A percentile compares a stretch with the other conserved stretches of the same genome.
phyloP scores from a whole-genome alignment of 2,113 vertebrate genomes.

The Pampusana beccarii region DNA sequence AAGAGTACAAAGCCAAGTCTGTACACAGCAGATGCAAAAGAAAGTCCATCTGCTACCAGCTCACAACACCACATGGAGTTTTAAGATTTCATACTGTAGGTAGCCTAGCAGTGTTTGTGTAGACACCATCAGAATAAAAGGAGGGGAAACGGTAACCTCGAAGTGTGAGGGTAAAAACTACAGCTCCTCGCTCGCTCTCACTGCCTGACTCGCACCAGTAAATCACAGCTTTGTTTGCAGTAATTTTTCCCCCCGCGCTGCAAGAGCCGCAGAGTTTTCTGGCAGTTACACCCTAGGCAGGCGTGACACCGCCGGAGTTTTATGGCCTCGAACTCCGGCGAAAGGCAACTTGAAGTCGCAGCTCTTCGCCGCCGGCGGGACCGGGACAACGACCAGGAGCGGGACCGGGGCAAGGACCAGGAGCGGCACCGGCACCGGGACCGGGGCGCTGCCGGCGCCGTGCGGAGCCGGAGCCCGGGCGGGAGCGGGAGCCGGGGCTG shows the following conservation, averaged over 20 bases:
- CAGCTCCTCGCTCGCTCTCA: conserved; percentile 68
- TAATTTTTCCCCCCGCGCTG: conserved; percentile 50
- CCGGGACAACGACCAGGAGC: conserved; percentile 56
- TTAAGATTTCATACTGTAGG: conserved; percentile 90
- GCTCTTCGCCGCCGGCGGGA: conserved; percentile 67
- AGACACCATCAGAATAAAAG: conserved; percentile 83
- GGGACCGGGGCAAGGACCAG: conserved; percentile 50
- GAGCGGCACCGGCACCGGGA: background rate
- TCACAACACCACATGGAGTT: conserved; percentile 94
- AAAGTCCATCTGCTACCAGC: conserved; percentile 99
- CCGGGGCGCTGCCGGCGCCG: background rate
- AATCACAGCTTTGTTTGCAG: conserved; percentile 80
- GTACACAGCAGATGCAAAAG: conserved; percentile 98
- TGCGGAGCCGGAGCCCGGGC: too few species aligned
- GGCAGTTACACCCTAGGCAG: conserved; percentile 79
- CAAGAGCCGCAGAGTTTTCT: conserved; percentile 78
- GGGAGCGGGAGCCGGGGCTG: too few species aligned
- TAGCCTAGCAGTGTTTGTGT: conserved; percentile 82
- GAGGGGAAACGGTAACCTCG: conserved; percentile 77
- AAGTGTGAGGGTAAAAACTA: conserved; percentile 77
- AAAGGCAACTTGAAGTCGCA: conserved; percentile 82
- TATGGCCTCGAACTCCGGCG: conserved; percentile 78
- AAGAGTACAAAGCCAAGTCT: conserved; percentile 99
- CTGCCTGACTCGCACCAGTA: conserved; percentile 64
- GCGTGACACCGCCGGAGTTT: conserved; percentile 82